phyloP scores from a whole-genome alignment of 2,888 invertebrate genomes.

The Netelia fuscicornis region DNA sequence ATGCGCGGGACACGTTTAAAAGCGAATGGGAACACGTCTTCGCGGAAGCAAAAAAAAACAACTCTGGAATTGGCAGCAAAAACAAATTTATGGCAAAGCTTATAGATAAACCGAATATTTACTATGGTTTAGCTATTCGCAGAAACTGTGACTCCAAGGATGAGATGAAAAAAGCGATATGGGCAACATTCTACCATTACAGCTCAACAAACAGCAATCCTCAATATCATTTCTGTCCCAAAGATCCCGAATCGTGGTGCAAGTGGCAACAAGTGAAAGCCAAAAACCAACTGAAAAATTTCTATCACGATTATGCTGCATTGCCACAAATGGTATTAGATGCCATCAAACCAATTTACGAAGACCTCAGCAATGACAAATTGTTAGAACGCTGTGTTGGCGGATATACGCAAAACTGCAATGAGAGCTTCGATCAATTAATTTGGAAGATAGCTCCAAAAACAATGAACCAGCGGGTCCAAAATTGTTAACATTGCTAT shows the following conservation, averaged over 20 bases:
- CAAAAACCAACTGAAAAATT: not conserved
- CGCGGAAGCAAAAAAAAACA: constrained; percentile 39
- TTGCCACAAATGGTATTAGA: constrained; percentile 20
- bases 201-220: constrained; percentile 72
- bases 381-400: constrained; percentile 27
- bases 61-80: constrained; percentile 47
- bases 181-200: constrained; percentile 71
- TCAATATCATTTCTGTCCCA: constrained; percentile 50
- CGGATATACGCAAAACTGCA: constrained; percentile 14
- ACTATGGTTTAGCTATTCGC: constrained; percentile 60
- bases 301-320: not conserved
- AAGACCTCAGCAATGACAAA: constrained; percentile 31
- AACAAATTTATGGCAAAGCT: not conserved
- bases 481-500: constrained; percentile 46
- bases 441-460: constrained; percentile 21
- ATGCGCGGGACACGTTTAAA: constrained; percentile 24
- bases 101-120: constrained; percentile 53
- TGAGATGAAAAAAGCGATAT: constrained; percentile 66
- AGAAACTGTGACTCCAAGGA: constrained; percentile 57
- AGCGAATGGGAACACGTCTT: constrained; percentile 19
- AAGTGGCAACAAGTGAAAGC: constrained; percentile 26
- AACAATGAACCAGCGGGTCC: constrained; percentile 34
- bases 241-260: constrained; percentile 12
- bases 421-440: constrained; percentile 28
- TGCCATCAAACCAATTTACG: constrained; percentile 32